Conservation (phyloP, 2,113 vertebrate species). For the Numenius arquata region DNA sequence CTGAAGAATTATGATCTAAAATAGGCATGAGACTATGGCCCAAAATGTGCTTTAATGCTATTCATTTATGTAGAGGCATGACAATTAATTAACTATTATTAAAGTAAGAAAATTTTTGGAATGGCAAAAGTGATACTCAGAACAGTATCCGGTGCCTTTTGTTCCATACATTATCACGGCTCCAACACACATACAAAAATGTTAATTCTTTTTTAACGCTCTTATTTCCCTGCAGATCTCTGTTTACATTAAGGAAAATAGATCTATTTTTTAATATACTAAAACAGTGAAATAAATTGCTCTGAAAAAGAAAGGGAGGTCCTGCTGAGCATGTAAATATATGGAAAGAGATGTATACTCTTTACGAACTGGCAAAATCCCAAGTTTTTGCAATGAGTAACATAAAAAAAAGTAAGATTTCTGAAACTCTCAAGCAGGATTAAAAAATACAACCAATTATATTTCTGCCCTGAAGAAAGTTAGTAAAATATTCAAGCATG, state of each 20-base stretch:
- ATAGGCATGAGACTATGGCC: background rate
- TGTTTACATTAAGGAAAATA: conserved; percentile 74
- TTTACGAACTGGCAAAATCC: conserved; percentile 54
- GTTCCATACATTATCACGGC: background rate
- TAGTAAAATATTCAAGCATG: conserved; percentile 71
- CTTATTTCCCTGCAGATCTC: conserved; percentile 71
- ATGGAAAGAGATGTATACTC: conserved; percentile 17
- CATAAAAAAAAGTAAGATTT: conserved; percentile 36
- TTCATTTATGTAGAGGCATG: background rate
- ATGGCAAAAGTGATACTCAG: background rate
- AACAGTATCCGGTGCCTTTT: background rate
- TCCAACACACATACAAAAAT: conserved; percentile 29
- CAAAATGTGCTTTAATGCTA: background rate
- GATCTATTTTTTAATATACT: conserved; percentile 31
- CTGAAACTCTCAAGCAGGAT: conserved; percentile 51
- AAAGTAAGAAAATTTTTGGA: background rate
- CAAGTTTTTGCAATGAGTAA: conserved; percentile 35
- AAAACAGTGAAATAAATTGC: conserved; percentile 72
- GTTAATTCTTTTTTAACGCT: conserved; percentile 64
- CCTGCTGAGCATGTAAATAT: conserved; percentile 68
- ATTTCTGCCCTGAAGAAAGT: conserved; percentile 71
- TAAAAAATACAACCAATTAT: conserved; percentile 66
- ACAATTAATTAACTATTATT: background rate
- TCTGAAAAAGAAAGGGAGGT: conserved; percentile 46
- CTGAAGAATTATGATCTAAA: background rate